Percentiles rank a stretch among this genome's conserved stretches.
Evolutionary conservation across 1,140 invertebrate species (phyloP).

Genomic region (Pollicipes pollicipes): DNA sequence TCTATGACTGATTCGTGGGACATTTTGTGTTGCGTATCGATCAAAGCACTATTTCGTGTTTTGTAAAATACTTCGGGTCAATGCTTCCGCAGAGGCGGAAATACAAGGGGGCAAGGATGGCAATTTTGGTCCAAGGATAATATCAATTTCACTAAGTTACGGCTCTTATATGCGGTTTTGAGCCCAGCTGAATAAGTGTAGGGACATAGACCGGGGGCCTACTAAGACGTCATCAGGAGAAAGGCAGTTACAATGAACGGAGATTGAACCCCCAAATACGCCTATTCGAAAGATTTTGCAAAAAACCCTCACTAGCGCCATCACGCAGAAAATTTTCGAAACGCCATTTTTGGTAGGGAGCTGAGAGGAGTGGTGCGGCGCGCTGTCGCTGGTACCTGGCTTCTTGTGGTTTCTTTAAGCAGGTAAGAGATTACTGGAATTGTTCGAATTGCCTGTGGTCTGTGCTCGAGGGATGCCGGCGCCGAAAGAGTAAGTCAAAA

Average conservation of each 20-base stretch:
- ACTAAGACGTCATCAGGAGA: no score
- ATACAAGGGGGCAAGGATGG: background rate
- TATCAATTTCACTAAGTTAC: no score
- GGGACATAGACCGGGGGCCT: no score
- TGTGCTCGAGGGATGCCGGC: background rate
- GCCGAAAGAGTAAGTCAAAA: background rate
- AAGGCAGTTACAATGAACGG: no score
- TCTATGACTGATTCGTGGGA: no score
- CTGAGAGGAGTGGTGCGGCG: background rate
- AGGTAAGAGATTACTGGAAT: background rate
- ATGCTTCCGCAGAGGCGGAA: background rate
- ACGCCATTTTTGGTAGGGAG: background rate
- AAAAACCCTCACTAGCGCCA: slow-evolving; percentile 1
- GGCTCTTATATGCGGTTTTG: no score
- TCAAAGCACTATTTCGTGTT: no score
- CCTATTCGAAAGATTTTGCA: background rate
- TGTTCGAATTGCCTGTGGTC: background rate
- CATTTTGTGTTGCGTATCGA: no score
- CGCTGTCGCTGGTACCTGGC: background rate
- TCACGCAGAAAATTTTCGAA: slow-evolving; percentile 2
- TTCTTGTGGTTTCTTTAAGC: background rate
- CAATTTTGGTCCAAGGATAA: no score
- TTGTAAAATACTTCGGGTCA: background rate
- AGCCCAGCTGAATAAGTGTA: no score
- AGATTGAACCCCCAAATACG: no score